Evolutionary conservation across 2,113 vertebrate genomes (phyloP), one percentile per base, ranked within the genome.

Genomic region (Puma concolor): DNA sequence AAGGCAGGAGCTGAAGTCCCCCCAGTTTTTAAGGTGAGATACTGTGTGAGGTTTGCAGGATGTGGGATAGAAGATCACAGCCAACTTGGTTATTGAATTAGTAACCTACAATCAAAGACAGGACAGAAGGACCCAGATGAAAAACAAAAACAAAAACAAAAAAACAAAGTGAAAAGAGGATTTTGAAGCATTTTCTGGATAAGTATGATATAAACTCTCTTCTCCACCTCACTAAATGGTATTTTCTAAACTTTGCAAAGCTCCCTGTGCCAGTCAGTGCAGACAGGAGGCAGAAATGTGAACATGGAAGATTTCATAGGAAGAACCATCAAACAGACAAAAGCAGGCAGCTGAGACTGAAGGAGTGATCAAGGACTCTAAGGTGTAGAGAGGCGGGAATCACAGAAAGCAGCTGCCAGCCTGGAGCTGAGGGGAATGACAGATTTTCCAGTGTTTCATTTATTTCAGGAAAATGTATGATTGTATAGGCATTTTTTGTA

Each of bases 231-330:
- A 31, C 17, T 31, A 44, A 41, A 52, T 69, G 57, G 69, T 77
- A 36, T 79, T 63, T 69, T 57, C 36, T 52, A n/a, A 88, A 54
- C 31, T 44, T 50, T 19, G 6, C 9, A 41, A 23, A 27, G 27
- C n/a, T 2, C 2, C 31, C 12, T 77, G 16, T 19, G 12, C 52
- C 12, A 21, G 21, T 52, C 0, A 0, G 4, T 64, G 29, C 66
- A 60, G 41, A 71, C 0, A 2, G 50, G 17, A 11, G 31, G 19
- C 41, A 86, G 66, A 29, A 19, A 29, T 25, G 19, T 63, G 38
- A 38, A 13, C n/a, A 21, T 0, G 52, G 27, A 15, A 16, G 15
- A 11, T 25, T 9, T 79, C 9, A 12, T 50, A 10, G 1, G 36
- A 57, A 79, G 48, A 71, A 63, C 4, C 11, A 27, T 6, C 5